Base-by-base conservation (phyloP, 2,797 vertebrate genomes). In the Hyperoplus immaculatus region DNA sequence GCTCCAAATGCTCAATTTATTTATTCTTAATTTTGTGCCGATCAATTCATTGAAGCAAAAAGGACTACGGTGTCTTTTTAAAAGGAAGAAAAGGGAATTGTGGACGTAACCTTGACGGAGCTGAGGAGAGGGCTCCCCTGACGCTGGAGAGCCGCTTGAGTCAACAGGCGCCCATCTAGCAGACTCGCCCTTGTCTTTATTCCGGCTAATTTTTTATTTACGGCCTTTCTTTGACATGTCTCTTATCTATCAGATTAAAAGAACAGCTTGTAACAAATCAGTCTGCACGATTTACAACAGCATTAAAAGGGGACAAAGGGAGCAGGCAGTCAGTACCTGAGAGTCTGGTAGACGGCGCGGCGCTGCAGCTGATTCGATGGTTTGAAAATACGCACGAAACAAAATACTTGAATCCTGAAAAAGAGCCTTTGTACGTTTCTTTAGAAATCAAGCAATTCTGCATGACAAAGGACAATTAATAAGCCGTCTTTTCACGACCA, bases 401-500 rank as follows among this genome's bases (percentile, higher is more conserved):
- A 99, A 99, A 99, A 99, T 99, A 99, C 98, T 99, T 98, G 97
- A 99, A 99, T 99, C 98, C 98, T 99, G 97, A 98, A 99, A 99
- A 98, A 98, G 97, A 98, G 97, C 98, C 98, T 99, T 99, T 99
- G 98, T 99, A 99, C 96, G 98, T 99, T 98, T 97, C 98, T 99
- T 99, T 99, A 99, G 98, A 99, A 99, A 99, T 99, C 98, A 99
- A 99, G 98, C 98, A 99, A 99, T 99, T 99, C 98, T 99, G 98
- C 98, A 99, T 99, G 98, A 99, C 98, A 99, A 99, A 99, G 97
- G 98, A 99, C 98, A 99, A 99, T 99, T 99, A 99, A 99, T 99
- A 99, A 99, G 98, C 98, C 98, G 98, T 99, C 98, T 99, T 99
- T 99, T 99, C 98, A 99, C 97, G 97, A 99, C 97, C 97, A 99